phyloP scores from a whole-genome alignment of 1,140 invertebrate genomes.

The Drosophila setifemur region DNA sequence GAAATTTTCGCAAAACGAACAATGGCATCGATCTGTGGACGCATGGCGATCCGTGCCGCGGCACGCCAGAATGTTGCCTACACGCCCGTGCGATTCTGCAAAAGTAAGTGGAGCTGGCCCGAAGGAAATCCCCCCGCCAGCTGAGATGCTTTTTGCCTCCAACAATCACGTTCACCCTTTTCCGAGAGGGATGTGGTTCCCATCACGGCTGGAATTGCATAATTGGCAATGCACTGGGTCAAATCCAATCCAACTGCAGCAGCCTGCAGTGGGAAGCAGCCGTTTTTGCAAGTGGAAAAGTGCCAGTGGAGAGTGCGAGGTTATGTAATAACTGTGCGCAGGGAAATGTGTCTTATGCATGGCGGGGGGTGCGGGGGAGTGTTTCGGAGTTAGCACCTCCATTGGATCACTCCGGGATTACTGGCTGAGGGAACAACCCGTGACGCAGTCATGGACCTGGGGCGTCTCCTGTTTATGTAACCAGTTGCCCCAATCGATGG shows the following conservation, averaged over 20 bases:
- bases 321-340: constrained; percentile 67
- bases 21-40: constrained; percentile 85
- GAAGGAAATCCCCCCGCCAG: background rate
- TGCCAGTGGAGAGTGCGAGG: constrained; percentile 34
- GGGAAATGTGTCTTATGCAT: constrained; percentile 36
- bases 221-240: constrained; percentile 9
- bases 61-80: constrained; percentile 83
- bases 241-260: background rate
- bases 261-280: background rate
- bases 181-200: background rate
- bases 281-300: constrained; percentile 5
- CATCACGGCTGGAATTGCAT: constrained; percentile 45
- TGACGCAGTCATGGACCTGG: constrained; percentile 4
- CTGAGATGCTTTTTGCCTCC: background rate
- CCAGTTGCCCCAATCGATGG: no score
- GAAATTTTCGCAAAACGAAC: constrained; percentile 71
- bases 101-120: constrained; percentile 81
- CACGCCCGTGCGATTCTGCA: constrained; percentile 82
- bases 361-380: background rate
- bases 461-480: constrained; percentile 33
- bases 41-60: constrained; percentile 83
- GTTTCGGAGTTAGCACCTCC: constrained; percentile 39
- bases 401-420: background rate
- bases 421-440: no score
- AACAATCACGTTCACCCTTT: constrained; percentile 50